Conservation (phyloP, 2,797 vertebrate genomes). For the Sebastes taczanowskii region DNA sequence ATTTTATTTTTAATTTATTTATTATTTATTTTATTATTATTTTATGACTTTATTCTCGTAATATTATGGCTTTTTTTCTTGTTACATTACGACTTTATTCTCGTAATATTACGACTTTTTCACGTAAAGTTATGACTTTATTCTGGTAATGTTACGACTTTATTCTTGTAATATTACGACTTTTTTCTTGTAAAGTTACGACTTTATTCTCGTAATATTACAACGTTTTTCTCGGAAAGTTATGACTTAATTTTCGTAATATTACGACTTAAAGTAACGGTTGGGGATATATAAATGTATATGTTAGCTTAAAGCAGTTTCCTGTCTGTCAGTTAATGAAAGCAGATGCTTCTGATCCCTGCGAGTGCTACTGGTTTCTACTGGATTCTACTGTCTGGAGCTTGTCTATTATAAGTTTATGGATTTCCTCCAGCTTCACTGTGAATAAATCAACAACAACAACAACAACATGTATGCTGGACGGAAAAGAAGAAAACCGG, state of each 20-base stretch:
- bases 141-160: no score
- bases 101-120: no score
- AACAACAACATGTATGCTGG: conserved; percentile 70
- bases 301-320: neutral
- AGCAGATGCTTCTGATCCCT: neutral
- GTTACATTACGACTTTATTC: no score
- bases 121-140: no score
- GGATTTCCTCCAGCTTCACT: neutral
- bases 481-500: conserved; percentile 79
- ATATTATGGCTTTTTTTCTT: no score
- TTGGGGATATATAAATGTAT: neutral
- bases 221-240: fast-evolving
- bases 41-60: no score
- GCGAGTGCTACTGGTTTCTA: neutral
- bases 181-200: no score
- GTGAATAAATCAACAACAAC: neutral
- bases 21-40: no score
- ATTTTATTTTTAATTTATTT: no score
- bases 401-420: neutral
- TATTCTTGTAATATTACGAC: no score
- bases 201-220: no score
- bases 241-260: fast-evolving
- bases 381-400: neutral
- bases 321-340: neutral
- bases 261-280: neutral